Base-by-base conservation (phyloP, 2,113 vertebrate genomes). In the Myrmecobius fasciatus region DNA sequence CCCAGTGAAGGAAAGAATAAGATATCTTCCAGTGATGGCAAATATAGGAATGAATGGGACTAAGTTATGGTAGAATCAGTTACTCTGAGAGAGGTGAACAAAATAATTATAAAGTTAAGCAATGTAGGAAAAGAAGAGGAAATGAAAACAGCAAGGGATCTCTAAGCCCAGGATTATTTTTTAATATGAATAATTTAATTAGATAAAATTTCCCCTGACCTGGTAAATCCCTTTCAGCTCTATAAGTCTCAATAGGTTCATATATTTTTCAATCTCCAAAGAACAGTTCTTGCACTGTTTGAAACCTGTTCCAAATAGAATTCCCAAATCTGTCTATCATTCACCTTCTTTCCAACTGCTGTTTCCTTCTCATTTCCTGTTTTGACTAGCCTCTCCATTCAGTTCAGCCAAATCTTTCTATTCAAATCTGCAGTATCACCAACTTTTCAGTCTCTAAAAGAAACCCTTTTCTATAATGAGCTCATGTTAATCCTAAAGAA, bases 71-170 rank as follows among this genome's bases (percentile, higher is more conserved):
- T 17, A 48, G 4, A 20, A 1, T 52, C 12, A 7, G 31, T 56
- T 52, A 10, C 89, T 31, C n/a, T 1, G 28, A 43, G n/a, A 83
- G 56, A 90, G n/a, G 88, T n/a, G 20, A 54, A 2, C 8, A 92
- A 90, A 94, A 94, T 90, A 43, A 48, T 54, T 47, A 1, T 91
- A 67, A 48, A 60, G 88, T 94, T 91, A 48, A 95, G 56, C 52
- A 95, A 83, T 2, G 20, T 75, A 36, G 47, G 43, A 1, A 52
- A 52, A 92, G 3, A 89, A 26, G 51, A 95, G 54, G 89, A 94
- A 94, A 95, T 75, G n/a, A 97, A 96, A 95, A 46, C 89, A 83
- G n/a, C n/a, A 8, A 83, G n/a, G 14, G n/a, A 20, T 83, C 67
- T n/a, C 60, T 75, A 75, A n/a, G 36, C 14, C 60, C 36, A n/a